These are phyloP conservation scores for Sciaenops ocellatus DNA, from an alignment of 2,797 vertebrate genomes.

Conservation along the genomic window DNA sequence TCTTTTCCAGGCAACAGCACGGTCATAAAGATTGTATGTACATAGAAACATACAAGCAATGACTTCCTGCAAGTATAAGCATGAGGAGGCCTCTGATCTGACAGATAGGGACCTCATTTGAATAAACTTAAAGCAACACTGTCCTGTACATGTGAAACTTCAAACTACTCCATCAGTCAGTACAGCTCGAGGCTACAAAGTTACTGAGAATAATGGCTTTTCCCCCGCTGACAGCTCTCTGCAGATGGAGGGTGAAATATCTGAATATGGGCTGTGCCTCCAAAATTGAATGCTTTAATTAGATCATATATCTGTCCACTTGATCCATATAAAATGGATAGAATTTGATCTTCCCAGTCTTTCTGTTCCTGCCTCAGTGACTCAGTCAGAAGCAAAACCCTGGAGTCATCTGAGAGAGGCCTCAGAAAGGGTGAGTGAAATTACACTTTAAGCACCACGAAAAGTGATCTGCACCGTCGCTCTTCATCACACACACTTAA, in stretches of 20 bases:
- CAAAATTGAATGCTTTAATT: no score
- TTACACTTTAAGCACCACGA: not conserved
- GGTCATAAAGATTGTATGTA: not conserved
- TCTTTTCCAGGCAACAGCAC: not conserved
- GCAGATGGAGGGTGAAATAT: not conserved
- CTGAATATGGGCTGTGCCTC: not conserved
- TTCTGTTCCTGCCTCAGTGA: not conserved
- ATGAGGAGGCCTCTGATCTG: conserved; percentile 23
- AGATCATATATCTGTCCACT: not conserved
- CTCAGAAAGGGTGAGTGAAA: no score
- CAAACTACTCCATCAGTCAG: not conserved
- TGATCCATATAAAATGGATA: not conserved
- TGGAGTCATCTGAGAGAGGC: not conserved
- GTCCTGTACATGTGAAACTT: conserved; percentile 6
- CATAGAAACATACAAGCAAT: not conserved
- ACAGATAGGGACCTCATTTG: not conserved
- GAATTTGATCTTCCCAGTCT: not conserved
- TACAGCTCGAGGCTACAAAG: not conserved
- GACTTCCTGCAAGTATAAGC: conserved; percentile 31
- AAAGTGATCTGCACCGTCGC: not conserved
- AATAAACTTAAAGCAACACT: conserved; percentile 7
- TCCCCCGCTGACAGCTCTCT: not conserved
- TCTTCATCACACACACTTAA: not conserved
- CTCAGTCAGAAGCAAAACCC: not conserved
- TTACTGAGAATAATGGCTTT: not conserved